Evolutionary conservation across 2,888 invertebrate species (phyloP).

Genomic region (Patella ulyssiponensis): DNA sequence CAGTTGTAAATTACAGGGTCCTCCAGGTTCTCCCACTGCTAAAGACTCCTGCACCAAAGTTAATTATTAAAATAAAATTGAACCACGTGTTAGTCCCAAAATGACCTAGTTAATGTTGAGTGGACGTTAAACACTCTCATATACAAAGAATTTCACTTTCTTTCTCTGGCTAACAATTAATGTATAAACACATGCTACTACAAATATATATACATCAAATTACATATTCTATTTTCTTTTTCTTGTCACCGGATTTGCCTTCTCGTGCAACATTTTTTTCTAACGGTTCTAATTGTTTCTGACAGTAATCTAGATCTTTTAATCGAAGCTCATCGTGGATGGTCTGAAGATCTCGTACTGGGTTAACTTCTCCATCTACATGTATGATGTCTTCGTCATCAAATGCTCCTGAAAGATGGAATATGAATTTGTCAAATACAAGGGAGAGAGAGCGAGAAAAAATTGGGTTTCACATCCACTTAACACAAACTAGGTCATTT

Average conservation of each 20-base stretch:
- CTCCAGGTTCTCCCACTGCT: too few relatives aligned
- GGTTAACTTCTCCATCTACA: constrained; percentile 98
- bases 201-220: constrained; percentile 70
- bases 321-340: constrained; percentile 94
- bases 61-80: too few relatives aligned
- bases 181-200: too few relatives aligned
- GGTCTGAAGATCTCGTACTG: constrained; percentile 95
- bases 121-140: too few relatives aligned
- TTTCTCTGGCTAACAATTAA: too few relatives aligned
- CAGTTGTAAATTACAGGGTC: too few relatives aligned
- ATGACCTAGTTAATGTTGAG: too few relatives aligned
- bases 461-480: neutral
- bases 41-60: too few relatives aligned
- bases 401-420: constrained; percentile 83
- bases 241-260: constrained; percentile 81
- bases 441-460: neutral
- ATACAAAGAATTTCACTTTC: too few relatives aligned
- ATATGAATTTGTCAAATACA: neutral
- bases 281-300: constrained; percentile 86
- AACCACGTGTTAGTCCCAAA: too few relatives aligned
- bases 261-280: constrained; percentile 84
- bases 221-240: constrained; percentile 94
- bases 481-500: too few relatives aligned
- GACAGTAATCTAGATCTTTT: constrained; percentile 93
- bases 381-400: constrained; percentile 98